Evolutionary conservation across 2,888 invertebrate species (phyloP), one percentile per base, ranked within the genome.

Genomic region (Blastobasis lacticolella): DNA sequence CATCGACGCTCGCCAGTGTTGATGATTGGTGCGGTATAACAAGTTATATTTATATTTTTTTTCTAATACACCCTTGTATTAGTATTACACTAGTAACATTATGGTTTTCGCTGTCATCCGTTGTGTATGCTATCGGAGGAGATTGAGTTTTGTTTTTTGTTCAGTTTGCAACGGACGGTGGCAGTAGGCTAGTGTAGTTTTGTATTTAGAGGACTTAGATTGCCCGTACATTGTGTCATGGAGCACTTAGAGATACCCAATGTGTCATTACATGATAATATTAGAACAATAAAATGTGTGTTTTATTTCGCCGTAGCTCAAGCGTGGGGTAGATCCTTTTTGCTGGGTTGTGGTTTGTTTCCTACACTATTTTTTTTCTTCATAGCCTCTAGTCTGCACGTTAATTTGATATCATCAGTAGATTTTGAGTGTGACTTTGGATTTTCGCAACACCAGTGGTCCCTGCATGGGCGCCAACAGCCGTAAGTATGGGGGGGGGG

Each of bases 181-280:
- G 75, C 66, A 51, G 81, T 79, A 78, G 74, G 74, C 52, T 75
- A 73, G 73, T 49, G 78, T 81, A 80, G 80, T 67, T 70, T 77
- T 79, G 80, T 79, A 78, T 74, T 75, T 83, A 82, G 81, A 66
- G 67, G 69, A 73, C 66, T 64, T 74, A 71, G 49, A 41, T 79
- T 78, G 83, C 83, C 77, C 83, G 84, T 79, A 71, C 67, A 64
- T 67, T 75, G 66, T 83, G 83, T 81, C 76, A 78, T 72, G 75
- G 80, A 80, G 86, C 87, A 85, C 85, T 66, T 81, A 81, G 76
- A 68, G 72, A 73, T 81, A 81, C 73, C 73, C 75, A 67, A 79
- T 81, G 81, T 86, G 82, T 85, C 83, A 88, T 87, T 87, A 87
- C 84, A 87, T 83, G 75, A 78, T 82, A 84, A 81, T 76, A 78